Evolutionary conservation across 2,888 invertebrate genomes (phyloP).

Genomic region (Tricholauxania praeusta): DNA sequence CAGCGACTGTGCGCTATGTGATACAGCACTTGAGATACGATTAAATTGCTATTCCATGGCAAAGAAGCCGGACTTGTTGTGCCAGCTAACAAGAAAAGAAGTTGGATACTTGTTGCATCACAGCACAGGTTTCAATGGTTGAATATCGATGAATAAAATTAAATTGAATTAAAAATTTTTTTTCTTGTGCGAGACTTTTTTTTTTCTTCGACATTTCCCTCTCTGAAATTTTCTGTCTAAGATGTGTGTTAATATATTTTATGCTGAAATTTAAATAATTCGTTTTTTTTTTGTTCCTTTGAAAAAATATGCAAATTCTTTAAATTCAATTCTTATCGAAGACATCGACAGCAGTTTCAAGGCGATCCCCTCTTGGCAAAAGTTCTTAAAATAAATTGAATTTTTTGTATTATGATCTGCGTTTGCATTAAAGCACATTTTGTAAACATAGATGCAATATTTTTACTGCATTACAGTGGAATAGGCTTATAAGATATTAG

Average conservation of each 20-base stretch:
- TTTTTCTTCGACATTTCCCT: too few species aligned
- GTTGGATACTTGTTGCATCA: conserved; percentile 1
- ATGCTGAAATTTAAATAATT: too few species aligned
- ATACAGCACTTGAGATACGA: background rate
- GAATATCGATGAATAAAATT: background rate
- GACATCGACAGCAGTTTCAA: background rate
- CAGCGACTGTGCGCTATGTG: background rate
- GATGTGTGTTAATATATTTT: too few species aligned
- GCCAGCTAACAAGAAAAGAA: background rate
- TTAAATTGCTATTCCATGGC: background rate
- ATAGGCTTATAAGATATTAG: too few species aligned
- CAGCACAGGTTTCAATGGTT: background rate
- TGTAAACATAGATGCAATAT: background rate
- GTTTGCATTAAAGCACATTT: background rate
- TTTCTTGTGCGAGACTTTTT: too few species aligned
- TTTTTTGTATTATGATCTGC: conserved; percentile 16
- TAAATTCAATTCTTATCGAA: background rate
- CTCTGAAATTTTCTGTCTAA: too few species aligned
- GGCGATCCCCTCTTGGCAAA: conserved; percentile 7
- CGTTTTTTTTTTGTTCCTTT: too few species aligned
- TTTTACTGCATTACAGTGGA: background rate
- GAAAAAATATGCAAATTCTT: background rate
- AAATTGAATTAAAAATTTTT: too few species aligned
- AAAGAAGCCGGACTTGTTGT: conserved; percentile 6
- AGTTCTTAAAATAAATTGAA: conserved; percentile 30